These are phyloP conservation scores for Zosterops pallidus DNA, from an alignment of 2,113 vertebrate genomes.

Conservation along the genomic window DNA sequence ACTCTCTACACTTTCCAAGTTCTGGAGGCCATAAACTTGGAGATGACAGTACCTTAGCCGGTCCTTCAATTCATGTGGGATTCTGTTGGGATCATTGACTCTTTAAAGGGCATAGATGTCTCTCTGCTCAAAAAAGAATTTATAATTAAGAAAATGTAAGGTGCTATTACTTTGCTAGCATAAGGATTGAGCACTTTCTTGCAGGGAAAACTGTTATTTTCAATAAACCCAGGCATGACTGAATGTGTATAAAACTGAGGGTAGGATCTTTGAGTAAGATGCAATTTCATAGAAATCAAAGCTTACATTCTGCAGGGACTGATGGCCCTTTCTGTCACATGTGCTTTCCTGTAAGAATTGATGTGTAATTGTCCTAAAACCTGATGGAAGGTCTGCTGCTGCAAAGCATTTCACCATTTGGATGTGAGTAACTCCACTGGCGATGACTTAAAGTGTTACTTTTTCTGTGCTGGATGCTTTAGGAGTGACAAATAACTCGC, in stretches of 20 bases:
- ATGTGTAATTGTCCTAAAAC: neutral
- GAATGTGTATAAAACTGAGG: neutral
- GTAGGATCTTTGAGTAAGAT: neutral
- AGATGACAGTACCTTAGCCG: neutral
- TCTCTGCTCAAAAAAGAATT: neutral
- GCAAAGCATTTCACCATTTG: neutral
- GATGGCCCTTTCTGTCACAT: neutral
- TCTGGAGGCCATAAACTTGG: neutral
- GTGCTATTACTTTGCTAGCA: accelerated
- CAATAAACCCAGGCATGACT: neutral
- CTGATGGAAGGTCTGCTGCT: neutral
- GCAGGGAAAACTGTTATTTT: neutral
- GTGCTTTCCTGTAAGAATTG: neutral
- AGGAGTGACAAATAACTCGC: neutral
- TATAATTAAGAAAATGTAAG: neutral
- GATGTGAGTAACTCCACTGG: neutral
- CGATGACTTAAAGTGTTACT: neutral
- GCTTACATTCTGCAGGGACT: neutral
- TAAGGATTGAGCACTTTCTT: neutral
- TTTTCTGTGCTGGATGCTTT: neutral
- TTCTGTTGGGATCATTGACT: neutral
- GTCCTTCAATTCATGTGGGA: neutral
- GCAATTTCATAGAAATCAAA: neutral
- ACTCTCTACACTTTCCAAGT: accelerated
- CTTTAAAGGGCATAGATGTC: neutral